Percentiles rank a stretch among this genome's conserved stretches.
phyloP scores from a whole-genome alignment of 1,140 invertebrate genomes.

The Druon quercuslanigerum region DNA sequence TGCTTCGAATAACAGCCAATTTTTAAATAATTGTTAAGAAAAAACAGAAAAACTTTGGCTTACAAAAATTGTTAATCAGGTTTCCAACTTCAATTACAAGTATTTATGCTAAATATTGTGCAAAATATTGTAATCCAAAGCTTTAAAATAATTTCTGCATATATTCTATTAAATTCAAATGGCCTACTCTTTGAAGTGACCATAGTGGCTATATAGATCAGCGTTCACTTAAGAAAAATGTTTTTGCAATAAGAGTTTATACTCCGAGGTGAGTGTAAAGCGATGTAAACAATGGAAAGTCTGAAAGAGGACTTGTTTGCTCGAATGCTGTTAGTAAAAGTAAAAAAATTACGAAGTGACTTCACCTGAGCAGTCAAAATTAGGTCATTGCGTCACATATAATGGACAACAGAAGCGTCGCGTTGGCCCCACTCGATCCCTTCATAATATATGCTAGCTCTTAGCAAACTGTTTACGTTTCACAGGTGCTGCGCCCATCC shows the following conservation, averaged over 20 bases:
- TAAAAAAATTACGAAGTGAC: constrained; percentile 13
- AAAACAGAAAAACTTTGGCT: too few species aligned
- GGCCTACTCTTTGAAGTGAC: too few species aligned
- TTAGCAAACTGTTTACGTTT: constrained; percentile 19
- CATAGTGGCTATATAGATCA: neutral
- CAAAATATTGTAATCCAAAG: too few species aligned
- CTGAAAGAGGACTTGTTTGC: neutral
- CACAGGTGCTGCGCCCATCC: constrained; percentile 3
- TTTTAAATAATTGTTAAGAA: too few species aligned
- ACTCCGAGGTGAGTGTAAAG: neutral
- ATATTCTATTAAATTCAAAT: too few species aligned
- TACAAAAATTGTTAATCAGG: too few species aligned
- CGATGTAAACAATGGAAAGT: constrained; percentile 20
- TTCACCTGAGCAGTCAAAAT: constrained; percentile 3
- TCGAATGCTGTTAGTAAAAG: constrained; percentile 11
- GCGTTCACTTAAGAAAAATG: neutral
- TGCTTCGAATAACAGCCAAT: too few species aligned
- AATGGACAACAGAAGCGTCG: constrained; percentile 13
- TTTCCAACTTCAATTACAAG: too few species aligned
- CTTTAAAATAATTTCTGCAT: too few species aligned
- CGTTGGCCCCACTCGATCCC: neutral
- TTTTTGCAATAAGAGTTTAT: neutral
- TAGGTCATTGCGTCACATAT: constrained; percentile 7
- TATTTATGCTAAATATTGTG: too few species aligned
- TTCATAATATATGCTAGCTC: neutral